Evolutionary conservation across 1,140 invertebrate species (phyloP), one percentile per base, ranked within the genome.

Genomic region (Pseudoatta argentina): DNA sequence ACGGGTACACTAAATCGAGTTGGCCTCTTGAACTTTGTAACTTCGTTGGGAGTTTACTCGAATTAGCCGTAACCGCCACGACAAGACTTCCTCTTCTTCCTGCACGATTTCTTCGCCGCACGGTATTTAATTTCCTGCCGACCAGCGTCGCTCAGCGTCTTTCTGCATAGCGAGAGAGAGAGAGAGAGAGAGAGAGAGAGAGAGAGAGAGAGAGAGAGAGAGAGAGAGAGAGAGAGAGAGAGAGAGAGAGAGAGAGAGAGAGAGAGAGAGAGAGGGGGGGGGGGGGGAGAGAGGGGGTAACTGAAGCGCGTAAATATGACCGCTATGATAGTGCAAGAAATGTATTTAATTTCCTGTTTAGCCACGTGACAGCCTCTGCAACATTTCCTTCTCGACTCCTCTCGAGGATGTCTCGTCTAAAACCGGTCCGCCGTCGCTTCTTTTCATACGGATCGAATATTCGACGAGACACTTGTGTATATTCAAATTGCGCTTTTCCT

Each of bases 11-110:
- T 86, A 87, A 89, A 89, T 89, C 85, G 88, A 89, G 88, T 89
- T 89, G 88, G 89, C 87, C 88, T 12, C 88, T 75, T 89, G 87
- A 89, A 89, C 88, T 89, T 87, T 14, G 88, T 87, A 89, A 89
- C 88, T 89, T 89, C 78, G 88, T 89, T 89, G 81, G 57, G 72
- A 89, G 88, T 83, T 89, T 55, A 59, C 78, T 83, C 53, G 88
- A 89, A 89, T 87, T 77, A 88, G 77, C 72, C 66, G 87, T 89
- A 89, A 89, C 83, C 88, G 85, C 57, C 72, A 85, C 27, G 73
- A 59, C 77, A 72, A 73, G 75, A 67, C 88, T 87, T 89, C 39
- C 87, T 82, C 79, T 57, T 67, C 61, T 21, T 21, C 21, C 21
- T 21, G 83, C 77, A 21, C 48, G 48, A 24, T 44, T 75, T 64